Conservation (phyloP, 1,140 invertebrate species). For the Chlorops oryzae region DNA sequence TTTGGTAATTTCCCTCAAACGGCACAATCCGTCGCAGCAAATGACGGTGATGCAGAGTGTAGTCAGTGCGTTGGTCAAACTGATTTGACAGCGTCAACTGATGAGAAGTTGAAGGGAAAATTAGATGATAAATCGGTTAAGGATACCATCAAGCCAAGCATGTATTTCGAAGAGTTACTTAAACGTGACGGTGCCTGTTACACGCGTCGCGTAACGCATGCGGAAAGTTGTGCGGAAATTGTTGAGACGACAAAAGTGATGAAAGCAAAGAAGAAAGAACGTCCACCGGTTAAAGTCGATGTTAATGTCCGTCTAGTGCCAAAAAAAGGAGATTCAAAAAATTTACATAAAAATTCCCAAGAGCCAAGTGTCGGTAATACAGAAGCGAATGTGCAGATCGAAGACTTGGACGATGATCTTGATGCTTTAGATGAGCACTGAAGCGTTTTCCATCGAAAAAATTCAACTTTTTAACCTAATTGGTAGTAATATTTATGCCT, state of each 20-base stretch:
- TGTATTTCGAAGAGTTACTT: constrained; percentile 8
- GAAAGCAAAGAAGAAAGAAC: constrained; percentile 3
- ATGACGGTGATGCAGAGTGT: background rate
- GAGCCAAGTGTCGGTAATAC: too few relatives aligned
- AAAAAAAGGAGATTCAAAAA: constrained; percentile 36
- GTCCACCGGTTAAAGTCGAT: constrained; percentile 62
- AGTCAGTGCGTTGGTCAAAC: constrained; percentile 30
- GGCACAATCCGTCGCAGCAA: background rate
- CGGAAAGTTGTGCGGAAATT: background rate
- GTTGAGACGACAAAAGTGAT: background rate
- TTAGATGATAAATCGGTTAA: background rate
- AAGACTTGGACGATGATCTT: background rate
- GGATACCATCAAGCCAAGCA: constrained; percentile 4
- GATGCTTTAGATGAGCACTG: too few relatives aligned
- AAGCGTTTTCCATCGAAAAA: too few relatives aligned
- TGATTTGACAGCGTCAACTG: constrained; percentile 38
- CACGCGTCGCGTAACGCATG: constrained; percentile 1
- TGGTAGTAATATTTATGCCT: too few relatives aligned
- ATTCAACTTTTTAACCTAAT: too few relatives aligned
- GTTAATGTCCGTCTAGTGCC: constrained; percentile 70
- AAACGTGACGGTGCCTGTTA: constrained; percentile 2
- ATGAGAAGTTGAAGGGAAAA: background rate
- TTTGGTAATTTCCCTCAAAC: constrained; percentile 21
- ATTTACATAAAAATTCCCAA: too few relatives aligned
- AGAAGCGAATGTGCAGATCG: background rate